These are phyloP conservation scores for Venturia canescens DNA, from an alignment of 1,140 invertebrate genomes.

Conservation along the genomic window DNA sequence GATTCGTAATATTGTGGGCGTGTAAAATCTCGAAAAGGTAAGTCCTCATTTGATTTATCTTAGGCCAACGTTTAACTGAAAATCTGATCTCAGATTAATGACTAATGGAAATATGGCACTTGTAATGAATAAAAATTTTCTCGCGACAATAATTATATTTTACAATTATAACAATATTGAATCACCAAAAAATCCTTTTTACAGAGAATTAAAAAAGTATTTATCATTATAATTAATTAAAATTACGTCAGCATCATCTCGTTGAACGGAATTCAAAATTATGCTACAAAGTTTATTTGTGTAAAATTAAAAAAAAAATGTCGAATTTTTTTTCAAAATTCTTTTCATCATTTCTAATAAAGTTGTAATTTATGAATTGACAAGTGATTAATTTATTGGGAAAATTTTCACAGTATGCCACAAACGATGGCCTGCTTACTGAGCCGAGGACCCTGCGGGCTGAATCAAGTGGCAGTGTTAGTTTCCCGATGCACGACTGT, in stretches of 20 bases:
- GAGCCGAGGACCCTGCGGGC: not conserved
- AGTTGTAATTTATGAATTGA: not conserved
- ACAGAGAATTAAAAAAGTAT: too few relatives aligned
- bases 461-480: not conserved
- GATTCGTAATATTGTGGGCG: slow-evolving; percentile 12
- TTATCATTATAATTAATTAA: too few relatives aligned
- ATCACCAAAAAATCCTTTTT: too few relatives aligned
- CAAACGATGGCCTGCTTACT: slow-evolving; percentile 33
- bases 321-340: slow-evolving; percentile 16
- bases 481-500: not conserved
- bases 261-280: too few relatives aligned
- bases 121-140: too few relatives aligned
- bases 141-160: not conserved
- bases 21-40: not conserved
- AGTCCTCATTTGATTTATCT: slow-evolving; percentile 32
- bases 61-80: not conserved
- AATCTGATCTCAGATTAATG: too few relatives aligned
- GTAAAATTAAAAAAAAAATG: too few relatives aligned
- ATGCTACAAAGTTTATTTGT: too few relatives aligned
- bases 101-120: too few relatives aligned
- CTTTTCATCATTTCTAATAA: not conserved
- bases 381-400: too few relatives aligned
- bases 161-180: too few relatives aligned
- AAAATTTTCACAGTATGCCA: not conserved
- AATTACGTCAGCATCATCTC: too few relatives aligned